These are phyloP conservation scores for Acanthornis magna DNA, from an alignment of 2,797 vertebrate species.

Conservation along the genomic window DNA sequence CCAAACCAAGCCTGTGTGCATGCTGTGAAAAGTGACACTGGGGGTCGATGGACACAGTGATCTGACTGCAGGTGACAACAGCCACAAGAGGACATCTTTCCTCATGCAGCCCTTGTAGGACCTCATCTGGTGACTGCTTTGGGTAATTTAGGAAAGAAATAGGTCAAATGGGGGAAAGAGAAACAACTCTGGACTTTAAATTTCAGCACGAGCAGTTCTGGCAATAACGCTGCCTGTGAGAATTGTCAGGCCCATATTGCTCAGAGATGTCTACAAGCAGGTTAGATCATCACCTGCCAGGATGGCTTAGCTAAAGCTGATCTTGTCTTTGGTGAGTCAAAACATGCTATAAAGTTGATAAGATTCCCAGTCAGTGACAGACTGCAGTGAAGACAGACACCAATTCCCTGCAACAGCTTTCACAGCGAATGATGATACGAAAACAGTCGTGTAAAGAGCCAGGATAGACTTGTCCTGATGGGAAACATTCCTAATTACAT, in stretches of 20 bases:
- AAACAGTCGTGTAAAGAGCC: not conserved
- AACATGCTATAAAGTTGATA: not conserved
- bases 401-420: not conserved
- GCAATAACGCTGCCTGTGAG: not conserved
- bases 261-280: not conserved
- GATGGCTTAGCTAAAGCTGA: not conserved
- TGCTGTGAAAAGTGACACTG: not conserved
- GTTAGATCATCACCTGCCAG: not conserved
- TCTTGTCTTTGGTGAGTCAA: not conserved
- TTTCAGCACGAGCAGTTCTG: not conserved
- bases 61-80: not conserved
- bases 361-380: not conserved
- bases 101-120: not conserved
- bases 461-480: not conserved
- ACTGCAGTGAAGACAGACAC: not conserved
- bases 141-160: not conserved
- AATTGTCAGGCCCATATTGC: not conserved
- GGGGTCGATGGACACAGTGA: not conserved
- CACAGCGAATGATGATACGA: not conserved
- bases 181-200: not conserved
- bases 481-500: constrained; percentile 32
- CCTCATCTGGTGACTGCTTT: not conserved
- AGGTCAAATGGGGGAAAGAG: not conserved
- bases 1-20: not conserved
- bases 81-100: not conserved